These are phyloP conservation scores for Sinodicranocentrus sp. DNA, from an alignment of 2,888 invertebrate genomes.

Conservation along the genomic window DNA sequence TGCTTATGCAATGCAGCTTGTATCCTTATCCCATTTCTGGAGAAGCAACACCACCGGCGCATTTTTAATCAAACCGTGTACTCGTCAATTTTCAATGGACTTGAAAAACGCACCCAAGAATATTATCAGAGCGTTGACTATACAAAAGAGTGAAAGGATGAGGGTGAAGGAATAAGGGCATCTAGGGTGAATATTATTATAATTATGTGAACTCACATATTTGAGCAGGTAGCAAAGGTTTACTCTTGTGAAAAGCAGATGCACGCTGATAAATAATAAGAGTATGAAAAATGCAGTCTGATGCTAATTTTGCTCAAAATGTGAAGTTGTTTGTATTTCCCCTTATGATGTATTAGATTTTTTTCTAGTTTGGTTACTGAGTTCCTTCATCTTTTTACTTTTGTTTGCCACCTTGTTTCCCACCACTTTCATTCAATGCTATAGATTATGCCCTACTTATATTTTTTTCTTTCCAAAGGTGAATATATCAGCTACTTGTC, in stretches of 20 bases:
- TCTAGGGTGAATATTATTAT: conserved; percentile 40
- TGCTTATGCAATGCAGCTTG: too few relatives aligned
- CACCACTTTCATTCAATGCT: neutral
- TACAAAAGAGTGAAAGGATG: neutral
- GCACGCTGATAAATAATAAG: conserved; percentile 13
- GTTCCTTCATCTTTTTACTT: neutral
- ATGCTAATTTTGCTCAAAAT: conserved; percentile 52
- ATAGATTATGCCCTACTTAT: conserved; percentile 41
- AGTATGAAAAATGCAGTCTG: conserved; percentile 36
- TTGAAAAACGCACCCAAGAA: conserved; percentile 5
- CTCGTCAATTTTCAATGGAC: conserved; percentile 39
- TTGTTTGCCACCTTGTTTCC: conserved; percentile 23
- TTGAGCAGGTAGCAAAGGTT: conserved; percentile 44
- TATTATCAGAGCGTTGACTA: neutral
- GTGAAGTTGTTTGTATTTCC: conserved; percentile 19
- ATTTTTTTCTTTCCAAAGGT: conserved; percentile 37
- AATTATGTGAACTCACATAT: conserved; percentile 1
- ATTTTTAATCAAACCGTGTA: conserved; percentile 44
- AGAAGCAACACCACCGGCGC: conserved; percentile 13
- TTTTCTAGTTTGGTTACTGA: neutral
- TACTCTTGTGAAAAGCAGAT: conserved; percentile 39
- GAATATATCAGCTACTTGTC: conserved; percentile 23
- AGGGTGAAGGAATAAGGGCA: conserved; percentile 26
- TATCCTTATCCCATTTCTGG: neutral
- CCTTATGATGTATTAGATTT: neutral